Evolutionary conservation across 1,140 invertebrate species (phyloP), one percentile per base, ranked within the genome.

Genomic region (Bradysia coprophila): DNA sequence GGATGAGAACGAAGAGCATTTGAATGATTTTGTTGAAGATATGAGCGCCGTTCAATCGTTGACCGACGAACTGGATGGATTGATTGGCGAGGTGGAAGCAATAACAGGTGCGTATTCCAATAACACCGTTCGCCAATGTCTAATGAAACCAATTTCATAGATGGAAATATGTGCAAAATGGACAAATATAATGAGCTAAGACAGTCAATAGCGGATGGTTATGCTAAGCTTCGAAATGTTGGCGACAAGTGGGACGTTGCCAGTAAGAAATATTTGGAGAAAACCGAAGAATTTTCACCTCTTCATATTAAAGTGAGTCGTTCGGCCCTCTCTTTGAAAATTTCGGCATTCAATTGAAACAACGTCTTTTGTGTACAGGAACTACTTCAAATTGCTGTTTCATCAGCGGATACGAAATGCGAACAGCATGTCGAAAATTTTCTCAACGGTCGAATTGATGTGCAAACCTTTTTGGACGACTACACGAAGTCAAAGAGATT

Each of bases 361-460:
- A 43, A 43, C 44, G 8, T 15, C 8, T n/a, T 45, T 43, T 43
- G 46, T 57, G 53, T 40, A 46, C 13, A 71, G 68, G 65, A 68
- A 43, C 48, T 63, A 21, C 46, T 80, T 21, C 62, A 65, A 44
- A 54, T 63, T 37, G 70, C 76, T 1, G 78, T 76, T 0, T 64
- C 75, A 28, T 68, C 70, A 45, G 76, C 77, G 18, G 80, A 87
- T 49, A 73, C 75, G 44, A 71, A 79, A 43, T 79, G 80, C 43
- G 82, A 87, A 51, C 59, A 61, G 39, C 75, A 84, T 37, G 80
- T 79, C 1, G 78, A 84, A 43, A 65, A 74, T 46, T 86, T 86
- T 61, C 56, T 86, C 10, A 69, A 72, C 51, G 73, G 77, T 13
- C 72, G 77, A 48, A 72, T 84, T 34, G 76, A 81, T 53, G 75